Base-by-base conservation (phyloP, 2,113 vertebrate species). In the Aleadryas rufinucha region DNA sequence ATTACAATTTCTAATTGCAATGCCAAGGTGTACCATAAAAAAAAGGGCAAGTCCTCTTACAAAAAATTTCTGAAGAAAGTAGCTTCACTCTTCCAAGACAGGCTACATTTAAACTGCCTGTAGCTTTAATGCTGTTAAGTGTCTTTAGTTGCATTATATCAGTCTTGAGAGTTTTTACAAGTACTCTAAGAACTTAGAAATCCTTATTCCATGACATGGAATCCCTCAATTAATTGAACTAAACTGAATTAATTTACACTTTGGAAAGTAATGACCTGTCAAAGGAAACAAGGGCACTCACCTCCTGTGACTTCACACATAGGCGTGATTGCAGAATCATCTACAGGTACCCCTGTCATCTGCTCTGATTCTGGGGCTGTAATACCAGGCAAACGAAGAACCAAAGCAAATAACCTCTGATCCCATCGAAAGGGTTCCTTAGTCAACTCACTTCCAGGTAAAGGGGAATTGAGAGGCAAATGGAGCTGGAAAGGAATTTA, bases 391-490 rank as follows among this genome's bases (percentile, higher is more conserved):
- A 99, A 98, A 31, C 99, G 98, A 33, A 99, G 97, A 90, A 99
- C 99, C 93, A 99, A 97, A 72, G 99, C 98, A 95, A 99, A 99
- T 42, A 99, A 98, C 66, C 99, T 99, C 97, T 99, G 99, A 97
- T 99, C 99, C 99, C 99, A 99, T 37, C 99, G 98, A 97, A 99
- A 99, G 27, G 99, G 99, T 87, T 99, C 99, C 97, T 99, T 99
- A 85, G 99, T 99, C 97, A 99, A 95, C 96, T 99, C 99, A 76
- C 99, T 99, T 59, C 99, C 99, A 68, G 99, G 99, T 60, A 99
- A 98, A 57, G 99, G 99, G 35, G 99, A 99, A 98, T 98, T 99
- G 79, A 99, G 98, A 89, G 99, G 99, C 92, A 99, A 98, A 84
- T 99, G 99, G 42, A 99, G 99, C 99, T 99, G 95, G 80, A 98